Evolutionary conservation across 2,888 invertebrate genomes (phyloP), one percentile per base, ranked within the genome.

Genomic region (Metalampra italica): DNA sequence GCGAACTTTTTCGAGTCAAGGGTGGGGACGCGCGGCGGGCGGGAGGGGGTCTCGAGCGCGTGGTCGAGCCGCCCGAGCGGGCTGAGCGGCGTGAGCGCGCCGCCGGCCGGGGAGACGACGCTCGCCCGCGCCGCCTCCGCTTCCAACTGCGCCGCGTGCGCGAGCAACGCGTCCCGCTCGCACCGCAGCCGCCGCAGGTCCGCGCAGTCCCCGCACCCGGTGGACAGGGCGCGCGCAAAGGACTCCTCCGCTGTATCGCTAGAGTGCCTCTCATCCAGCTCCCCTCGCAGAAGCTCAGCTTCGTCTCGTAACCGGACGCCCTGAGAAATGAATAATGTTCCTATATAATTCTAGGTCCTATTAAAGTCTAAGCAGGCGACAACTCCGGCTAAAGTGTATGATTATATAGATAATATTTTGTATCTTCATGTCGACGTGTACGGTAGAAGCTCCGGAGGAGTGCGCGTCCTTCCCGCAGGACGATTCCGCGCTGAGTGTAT

Each of bases 381-480:
- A 22, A 2, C 22, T 22, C 22, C 22, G 2, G 5, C 3, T 22
- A 22, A 22, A 22, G n/a, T n/a, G n/a, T n/a, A n/a, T n/a, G n/a
- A n/a, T n/a, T n/a, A n/a, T n/a, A n/a, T n/a, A n/a, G n/a, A n/a
- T n/a, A n/a, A n/a, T n/a, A n/a, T n/a, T 22, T 22, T 22, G 3
- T 22, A 22, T 22, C 22, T 22, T 22, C 22, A 3, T 5, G 22
- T 22, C n/a, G n/a, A n/a, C n/a, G n/a, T n/a, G n/a, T n/a, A 22
- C 5, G 22, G 5, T 22, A 22, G 5, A 2, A 22, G 22, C 22
- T 3, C 82, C 32, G 32, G 11, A 93, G 15, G 94, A 93, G 72
- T 95, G 94, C 56, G 95, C 94, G 75, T 94, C 94, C 78, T 94
- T 94, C 68, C 94, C 95, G 69, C 94, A 94, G 46, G 95, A 95